Conservation (phyloP, 2,797 vertebrate species). For the Halcyon badia region DNA sequence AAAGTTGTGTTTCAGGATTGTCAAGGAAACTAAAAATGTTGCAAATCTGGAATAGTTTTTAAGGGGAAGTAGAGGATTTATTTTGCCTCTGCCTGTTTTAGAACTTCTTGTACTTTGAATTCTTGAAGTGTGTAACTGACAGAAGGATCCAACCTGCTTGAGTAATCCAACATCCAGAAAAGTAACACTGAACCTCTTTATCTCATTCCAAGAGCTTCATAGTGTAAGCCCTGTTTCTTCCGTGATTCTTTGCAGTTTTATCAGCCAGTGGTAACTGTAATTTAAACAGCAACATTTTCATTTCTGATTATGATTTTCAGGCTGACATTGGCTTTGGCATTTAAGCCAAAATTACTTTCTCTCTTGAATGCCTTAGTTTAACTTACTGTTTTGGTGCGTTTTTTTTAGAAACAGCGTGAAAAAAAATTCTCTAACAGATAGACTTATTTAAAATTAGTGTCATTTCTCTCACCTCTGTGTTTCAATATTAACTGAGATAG, state of each 20-base stretch:
- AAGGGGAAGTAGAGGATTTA: background rate
- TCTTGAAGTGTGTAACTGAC: background rate
- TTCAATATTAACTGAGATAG: background rate
- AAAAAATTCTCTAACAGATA: background rate
- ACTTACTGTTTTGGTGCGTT: background rate
- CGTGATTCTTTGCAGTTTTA: background rate
- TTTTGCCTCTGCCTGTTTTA: background rate
- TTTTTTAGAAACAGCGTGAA: background rate
- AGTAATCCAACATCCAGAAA: background rate
- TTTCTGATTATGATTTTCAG: background rate
- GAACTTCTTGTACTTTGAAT: background rate
- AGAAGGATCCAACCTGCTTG: background rate
- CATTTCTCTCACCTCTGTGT: background rate
- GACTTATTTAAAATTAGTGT: background rate
- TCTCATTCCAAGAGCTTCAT: background rate
- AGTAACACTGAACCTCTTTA: background rate
- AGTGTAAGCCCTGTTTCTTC: background rate
- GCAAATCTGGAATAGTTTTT: background rate
- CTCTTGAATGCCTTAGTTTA: background rate
- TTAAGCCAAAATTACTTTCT: background rate
- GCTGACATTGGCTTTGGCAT: background rate
- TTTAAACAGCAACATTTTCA: background rate
- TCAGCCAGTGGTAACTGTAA: background rate
- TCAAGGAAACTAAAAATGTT: background rate
- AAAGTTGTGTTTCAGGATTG: background rate